Percentiles rank a stretch among this genome's conserved stretches.
Evolutionary conservation across 30 jellyfish, hydroid and myxozoan genomes (phyloP).

Genomic region (Clytia hemisphaerica): DNA sequence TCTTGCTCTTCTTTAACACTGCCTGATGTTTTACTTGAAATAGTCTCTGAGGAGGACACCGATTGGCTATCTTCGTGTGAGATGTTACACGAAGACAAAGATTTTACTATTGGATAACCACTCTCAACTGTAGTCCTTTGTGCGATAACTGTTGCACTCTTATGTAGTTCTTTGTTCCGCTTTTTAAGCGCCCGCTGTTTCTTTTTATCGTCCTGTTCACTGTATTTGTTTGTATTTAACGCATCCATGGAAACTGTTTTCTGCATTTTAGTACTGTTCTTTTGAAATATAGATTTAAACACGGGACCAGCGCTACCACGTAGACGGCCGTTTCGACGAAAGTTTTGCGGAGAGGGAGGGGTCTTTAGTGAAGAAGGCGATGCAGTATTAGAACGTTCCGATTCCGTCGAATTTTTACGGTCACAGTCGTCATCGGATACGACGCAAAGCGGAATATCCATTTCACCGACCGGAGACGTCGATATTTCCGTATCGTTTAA

Average conservation of each 20-base stretch:
- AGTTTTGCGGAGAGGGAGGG: slow-evolving; percentile 10
- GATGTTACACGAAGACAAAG: too few species aligned
- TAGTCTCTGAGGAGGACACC: too few species aligned
- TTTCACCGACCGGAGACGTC: not conserved
- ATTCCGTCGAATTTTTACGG: slow-evolving; percentile 1
- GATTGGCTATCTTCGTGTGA: too few species aligned
- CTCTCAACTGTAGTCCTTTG: too few species aligned
- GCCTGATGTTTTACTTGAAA: too few species aligned
- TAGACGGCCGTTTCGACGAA: slow-evolving; percentile 18
- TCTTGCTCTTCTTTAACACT: too few species aligned
- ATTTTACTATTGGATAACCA: too few species aligned
- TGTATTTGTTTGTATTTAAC: not conserved
- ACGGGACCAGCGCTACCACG: slow-evolving; percentile 42
- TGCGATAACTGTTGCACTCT: too few species aligned
- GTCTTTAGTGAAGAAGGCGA: slow-evolving; percentile 18
- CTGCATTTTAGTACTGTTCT: slow-evolving; percentile 8
- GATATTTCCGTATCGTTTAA: not conserved
- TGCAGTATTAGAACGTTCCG: too few species aligned
- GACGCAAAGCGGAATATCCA: not conserved
- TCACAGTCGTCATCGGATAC: slow-evolving; percentile 10
- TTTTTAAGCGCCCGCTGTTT: too few species aligned
- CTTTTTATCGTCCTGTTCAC: too few species aligned
- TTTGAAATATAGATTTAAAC: slow-evolving; percentile 10
- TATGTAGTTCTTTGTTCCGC: too few species aligned
- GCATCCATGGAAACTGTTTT: slow-evolving; percentile 20